Evolutionary conservation across 1,140 invertebrate genomes (phyloP), one percentile per base, ranked within the genome.

Genomic region (Cotesia typhae): DNA sequence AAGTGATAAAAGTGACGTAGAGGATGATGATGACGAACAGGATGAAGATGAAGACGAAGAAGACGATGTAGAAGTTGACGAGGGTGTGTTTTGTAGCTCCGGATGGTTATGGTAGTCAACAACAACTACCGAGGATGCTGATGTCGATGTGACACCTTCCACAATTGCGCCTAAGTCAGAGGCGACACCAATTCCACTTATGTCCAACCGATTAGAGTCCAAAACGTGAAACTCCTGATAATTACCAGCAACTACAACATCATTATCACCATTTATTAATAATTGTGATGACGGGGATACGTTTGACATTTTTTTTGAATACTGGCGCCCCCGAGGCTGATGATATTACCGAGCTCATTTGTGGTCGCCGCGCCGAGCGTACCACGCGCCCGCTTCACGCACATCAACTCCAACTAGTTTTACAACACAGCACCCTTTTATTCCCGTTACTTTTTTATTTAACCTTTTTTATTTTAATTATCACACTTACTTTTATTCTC

Each of bases 181-280:
- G 9, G 20, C 67, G 9, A 52, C 41, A 17, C 35, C 67, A 36
- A 14, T 67, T 60, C 51, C 73, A 53, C 38, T 28, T 41, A 14
- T 53, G 59, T 12, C 14, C 2, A 52, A 53, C 17, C 38, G 37
- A 47, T 70, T 28, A 35, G 64, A 17, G 20, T 66, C 47, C n/a
- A 59, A 57, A 14, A 63, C 67, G 9, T 69, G 71, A 28, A 72
- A 65, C 51, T 72, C 67, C 36, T 68, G 52, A 51, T 60, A 38
- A 52, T 70, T 60, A 6, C 53, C 55, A 36, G 61, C 38, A 9
- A 67, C 66, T n/a, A 63, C 55, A 64, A 57, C 71, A 57, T 74
- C 76, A 41, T 70, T 81, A 72, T 82, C 78, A 77, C 80, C 80
- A 76, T 82, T 82, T 72, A 82, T 74, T 74, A 81, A 74, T 74